These are phyloP conservation scores for Oceanites oceanicus DNA, from an alignment of 2,113 vertebrate species.

Conservation along the genomic window DNA sequence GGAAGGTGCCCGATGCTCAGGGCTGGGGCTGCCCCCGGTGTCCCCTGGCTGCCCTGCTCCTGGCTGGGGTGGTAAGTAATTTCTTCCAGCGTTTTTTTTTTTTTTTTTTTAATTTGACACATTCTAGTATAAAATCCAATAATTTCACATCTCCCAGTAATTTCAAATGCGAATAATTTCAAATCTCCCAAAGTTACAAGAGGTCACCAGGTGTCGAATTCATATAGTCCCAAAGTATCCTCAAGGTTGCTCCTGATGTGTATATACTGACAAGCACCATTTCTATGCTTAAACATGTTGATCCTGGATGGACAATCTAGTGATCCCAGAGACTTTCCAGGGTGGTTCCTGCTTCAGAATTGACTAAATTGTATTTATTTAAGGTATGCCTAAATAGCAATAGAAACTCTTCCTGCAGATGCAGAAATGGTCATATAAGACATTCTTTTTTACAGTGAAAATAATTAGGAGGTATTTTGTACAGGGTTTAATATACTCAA, in stretches of 20 bases:
- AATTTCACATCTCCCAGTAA: too few species aligned
- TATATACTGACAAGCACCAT: background rate
- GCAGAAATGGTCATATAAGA: background rate
- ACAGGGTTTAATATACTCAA: background rate
- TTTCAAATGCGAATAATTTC: too few species aligned
- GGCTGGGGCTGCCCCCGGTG: background rate
- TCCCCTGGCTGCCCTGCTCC: background rate
- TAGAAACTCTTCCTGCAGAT: background rate
- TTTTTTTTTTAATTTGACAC: background rate
- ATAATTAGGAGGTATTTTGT: background rate
- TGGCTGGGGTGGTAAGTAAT: background rate
- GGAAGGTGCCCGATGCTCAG: background rate
- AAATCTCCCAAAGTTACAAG: background rate
- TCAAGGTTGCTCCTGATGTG: background rate
- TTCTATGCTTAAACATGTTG: background rate
- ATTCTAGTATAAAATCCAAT: background rate
- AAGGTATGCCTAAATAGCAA: background rate
- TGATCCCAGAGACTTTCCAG: background rate
- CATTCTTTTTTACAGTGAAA: background rate
- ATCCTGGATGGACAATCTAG: background rate
- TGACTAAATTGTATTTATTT: background rate
- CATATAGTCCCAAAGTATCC: background rate
- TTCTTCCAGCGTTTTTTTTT: background rate
- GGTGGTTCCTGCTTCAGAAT: background rate
- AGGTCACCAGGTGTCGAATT: background rate